These are phyloP conservation scores for Dynastes grantii DNA, from an alignment of 2,888 invertebrate species.

Conservation along the genomic window DNA sequence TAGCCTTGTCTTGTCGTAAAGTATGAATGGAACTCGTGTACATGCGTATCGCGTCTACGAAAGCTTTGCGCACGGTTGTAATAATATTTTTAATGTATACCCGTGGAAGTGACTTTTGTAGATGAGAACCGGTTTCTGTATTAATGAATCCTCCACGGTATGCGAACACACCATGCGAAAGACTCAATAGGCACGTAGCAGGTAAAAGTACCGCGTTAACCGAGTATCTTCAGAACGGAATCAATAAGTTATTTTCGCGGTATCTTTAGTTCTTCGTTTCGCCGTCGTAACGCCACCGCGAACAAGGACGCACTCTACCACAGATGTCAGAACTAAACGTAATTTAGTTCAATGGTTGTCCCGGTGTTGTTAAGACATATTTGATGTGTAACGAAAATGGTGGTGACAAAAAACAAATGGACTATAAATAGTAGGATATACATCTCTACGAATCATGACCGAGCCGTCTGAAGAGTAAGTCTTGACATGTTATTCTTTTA, in stretches of 20 bases:
- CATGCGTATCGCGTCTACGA: constrained; percentile 17
- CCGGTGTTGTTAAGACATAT: constrained; percentile 68
- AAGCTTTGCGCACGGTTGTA: neutral
- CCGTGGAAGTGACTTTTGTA: neutral
- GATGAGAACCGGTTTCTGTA: constrained; percentile 8
- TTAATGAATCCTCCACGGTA: constrained; percentile 17
- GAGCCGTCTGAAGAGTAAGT: constrained; percentile 93
- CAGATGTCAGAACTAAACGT: constrained; percentile 88
- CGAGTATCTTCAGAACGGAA: constrained; percentile 28
- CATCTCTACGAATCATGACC: constrained; percentile 91
- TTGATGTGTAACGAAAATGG: constrained; percentile 71
- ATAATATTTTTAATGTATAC: constrained; percentile 20
- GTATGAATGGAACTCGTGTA: constrained; percentile 40
- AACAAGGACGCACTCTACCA: constrained; percentile 74
- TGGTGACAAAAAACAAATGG: constrained; percentile 76
- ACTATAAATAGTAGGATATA: constrained; percentile 85
- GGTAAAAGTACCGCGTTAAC: neutral
- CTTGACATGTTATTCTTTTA: constrained; percentile 61
- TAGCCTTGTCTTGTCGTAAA: constrained; percentile 27
- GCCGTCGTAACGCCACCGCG: constrained; percentile 36
- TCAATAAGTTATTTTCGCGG: constrained; percentile 54
- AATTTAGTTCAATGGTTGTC: constrained; percentile 69
- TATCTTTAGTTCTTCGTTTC: constrained; percentile 36
- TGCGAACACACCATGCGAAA: constrained; percentile 9
- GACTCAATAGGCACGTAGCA: neutral